Percentiles rank a stretch among this genome's conserved stretches.
Conservation (phyloP, 2,113 vertebrate genomes). For the Donacobius atricapilla region DNA sequence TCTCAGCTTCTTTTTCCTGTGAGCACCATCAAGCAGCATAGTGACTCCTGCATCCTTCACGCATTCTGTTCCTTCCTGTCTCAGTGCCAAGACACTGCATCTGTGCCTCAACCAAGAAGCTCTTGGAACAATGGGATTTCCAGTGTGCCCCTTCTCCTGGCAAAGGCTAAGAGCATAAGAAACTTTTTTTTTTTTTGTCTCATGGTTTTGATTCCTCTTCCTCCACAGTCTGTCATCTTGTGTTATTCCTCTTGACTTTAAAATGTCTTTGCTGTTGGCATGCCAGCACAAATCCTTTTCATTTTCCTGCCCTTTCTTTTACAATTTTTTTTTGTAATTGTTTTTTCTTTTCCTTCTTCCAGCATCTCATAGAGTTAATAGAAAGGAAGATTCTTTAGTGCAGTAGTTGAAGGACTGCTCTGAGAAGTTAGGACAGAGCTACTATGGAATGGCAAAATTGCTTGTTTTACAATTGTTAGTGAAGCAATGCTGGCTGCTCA, state of each 20-base stretch:
- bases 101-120: conserved; percentile 2
- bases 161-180: conserved; percentile 46
- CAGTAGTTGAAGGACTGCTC: not conserved
- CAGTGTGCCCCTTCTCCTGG: conserved; percentile 30
- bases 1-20: conserved; percentile 34
- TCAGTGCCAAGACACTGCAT: conserved; percentile 14
- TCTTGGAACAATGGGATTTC: conserved; percentile 27
- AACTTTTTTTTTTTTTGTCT: not conserved
- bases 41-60: conserved; percentile 52
- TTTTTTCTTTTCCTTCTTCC: not conserved
- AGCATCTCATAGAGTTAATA: not conserved
- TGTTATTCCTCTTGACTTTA: conserved; percentile 36
- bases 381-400: conserved; percentile 10
- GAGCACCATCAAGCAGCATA: not conserved
- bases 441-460: not conserved
- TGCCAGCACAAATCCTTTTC: conserved; percentile 12
- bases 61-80: conserved; percentile 54
- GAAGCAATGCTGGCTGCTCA: not conserved
- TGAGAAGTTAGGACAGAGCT: not conserved
- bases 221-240: conserved; percentile 17
- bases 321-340: not conserved
- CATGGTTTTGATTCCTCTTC: conserved; percentile 33
- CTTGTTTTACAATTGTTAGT: not conserved
- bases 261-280: conserved; percentile 42
- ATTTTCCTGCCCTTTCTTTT: not conserved